These are phyloP conservation scores for Gorsachius goisagi DNA, from an alignment of 2,113 vertebrate species.

Conservation along the genomic window DNA sequence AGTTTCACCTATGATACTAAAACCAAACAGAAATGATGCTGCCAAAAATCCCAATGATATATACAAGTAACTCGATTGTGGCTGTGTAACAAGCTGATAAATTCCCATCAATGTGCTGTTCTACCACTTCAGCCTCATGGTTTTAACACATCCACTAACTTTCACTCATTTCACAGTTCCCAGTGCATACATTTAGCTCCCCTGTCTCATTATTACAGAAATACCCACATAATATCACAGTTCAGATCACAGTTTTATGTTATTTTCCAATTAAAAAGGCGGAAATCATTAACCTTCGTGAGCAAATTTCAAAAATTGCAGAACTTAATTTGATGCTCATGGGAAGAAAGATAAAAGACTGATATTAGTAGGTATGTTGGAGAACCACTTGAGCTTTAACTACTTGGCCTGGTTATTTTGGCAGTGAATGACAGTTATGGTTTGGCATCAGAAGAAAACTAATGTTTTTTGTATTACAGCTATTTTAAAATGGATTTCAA, in stretches of 20 bases:
- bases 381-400: neutral
- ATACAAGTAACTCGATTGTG: neutral
- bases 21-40: neutral
- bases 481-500: neutral
- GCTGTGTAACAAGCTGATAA: neutral
- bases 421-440: neutral
- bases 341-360: neutral
- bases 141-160: neutral
- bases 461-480: neutral
- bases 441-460: neutral
- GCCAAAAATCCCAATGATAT: neutral
- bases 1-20: neutral
- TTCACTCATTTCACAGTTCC: neutral
- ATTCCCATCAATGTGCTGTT: neutral
- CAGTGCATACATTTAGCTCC: neutral
- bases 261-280: neutral
- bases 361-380: neutral
- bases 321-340: neutral
- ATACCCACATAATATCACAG: neutral
- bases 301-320: neutral
- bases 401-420: neutral
- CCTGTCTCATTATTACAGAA: neutral
- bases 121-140: neutral
- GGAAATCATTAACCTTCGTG: neutral
- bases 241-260: neutral